A percentile compares a stretch with the other conserved stretches of the same genome.
These are phyloP conservation scores for Lampris incognitus DNA, from an alignment of 2,113 vertebrate genomes.

Conservation along the genomic window DNA sequence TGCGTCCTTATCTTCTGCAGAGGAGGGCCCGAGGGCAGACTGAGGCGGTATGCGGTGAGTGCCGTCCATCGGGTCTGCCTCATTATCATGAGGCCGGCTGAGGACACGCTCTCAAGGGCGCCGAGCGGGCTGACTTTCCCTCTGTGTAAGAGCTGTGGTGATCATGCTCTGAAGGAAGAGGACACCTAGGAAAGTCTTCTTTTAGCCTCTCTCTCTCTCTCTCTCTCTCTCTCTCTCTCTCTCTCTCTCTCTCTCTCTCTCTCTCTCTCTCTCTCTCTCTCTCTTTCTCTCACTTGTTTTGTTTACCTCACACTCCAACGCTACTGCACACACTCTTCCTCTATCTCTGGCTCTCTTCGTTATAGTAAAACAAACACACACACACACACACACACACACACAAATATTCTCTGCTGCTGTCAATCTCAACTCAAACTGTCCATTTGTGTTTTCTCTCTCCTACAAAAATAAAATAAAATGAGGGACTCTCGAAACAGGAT, in stretches of 20 bases:
- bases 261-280: neutral
- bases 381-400: conserved; percentile 8
- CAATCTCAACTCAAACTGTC: conserved; percentile 1
- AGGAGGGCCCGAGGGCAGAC: conserved; percentile 61
- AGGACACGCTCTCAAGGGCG: conserved; percentile 73
- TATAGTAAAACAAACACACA: neutral
- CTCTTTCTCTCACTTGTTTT: neutral
- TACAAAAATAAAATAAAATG: neutral
- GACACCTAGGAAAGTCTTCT: conserved; percentile 26
- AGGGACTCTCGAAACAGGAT: conserved; percentile 26
- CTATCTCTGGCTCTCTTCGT: conserved; percentile 15
- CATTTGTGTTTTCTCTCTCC: neutral
- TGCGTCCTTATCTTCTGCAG: conserved; percentile 58
- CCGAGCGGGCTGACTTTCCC: conserved; percentile 45
- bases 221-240: neutral
- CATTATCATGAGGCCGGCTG: conserved; percentile 60
- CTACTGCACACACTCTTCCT: neutral
- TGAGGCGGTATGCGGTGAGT: conserved; percentile 36
- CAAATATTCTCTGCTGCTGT: conserved; percentile 18
- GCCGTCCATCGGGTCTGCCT: conserved; percentile 41
- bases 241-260: conserved; percentile 9
- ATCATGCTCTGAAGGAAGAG: conserved; percentile 59
- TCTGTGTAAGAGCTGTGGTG: conserved; percentile 38
- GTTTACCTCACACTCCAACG: neutral
- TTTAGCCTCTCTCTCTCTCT: conserved; percentile 11